phyloP scores from a whole-genome alignment of 2,797 vertebrate species.

The Coranthus polyacanthus region DNA sequence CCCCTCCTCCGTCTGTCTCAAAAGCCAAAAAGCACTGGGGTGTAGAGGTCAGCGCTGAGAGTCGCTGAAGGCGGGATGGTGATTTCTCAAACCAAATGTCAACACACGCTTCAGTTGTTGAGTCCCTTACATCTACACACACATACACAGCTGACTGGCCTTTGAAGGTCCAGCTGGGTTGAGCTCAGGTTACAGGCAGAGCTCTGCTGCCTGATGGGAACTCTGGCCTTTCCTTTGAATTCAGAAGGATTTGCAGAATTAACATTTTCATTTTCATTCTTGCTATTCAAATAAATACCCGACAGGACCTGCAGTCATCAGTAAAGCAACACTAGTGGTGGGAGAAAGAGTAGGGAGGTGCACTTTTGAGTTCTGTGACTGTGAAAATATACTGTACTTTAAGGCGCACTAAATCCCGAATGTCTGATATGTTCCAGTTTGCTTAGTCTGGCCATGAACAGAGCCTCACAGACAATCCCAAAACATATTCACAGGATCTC shows the following conservation, averaged over 20 bases:
- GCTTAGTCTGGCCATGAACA: constrained; percentile 46
- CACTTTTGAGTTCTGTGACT: constrained; percentile 27
- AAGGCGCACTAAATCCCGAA: constrained; percentile 13
- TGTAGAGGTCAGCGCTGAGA: constrained; percentile 55
- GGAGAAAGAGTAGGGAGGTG: constrained; percentile 22
- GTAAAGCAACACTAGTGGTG: constrained; percentile 11
- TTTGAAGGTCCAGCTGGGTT: constrained; percentile 79
- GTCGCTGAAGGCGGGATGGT: constrained; percentile 32
- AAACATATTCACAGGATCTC: constrained; percentile 25
- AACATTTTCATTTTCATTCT: constrained; percentile 50
- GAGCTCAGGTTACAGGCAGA: constrained; percentile 62
- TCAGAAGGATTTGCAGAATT: constrained; percentile 71
- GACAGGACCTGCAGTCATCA: constrained; percentile 1
- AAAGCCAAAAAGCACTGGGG: constrained; percentile 21
- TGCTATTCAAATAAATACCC: constrained; percentile 70
- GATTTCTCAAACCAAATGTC: constrained; percentile 74
- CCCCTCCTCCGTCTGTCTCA: constrained; percentile 17
- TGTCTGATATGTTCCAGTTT: constrained; percentile 44
- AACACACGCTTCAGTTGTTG: constrained; percentile 71
- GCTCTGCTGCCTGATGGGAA: constrained; percentile 69
- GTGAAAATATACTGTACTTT: constrained; percentile 59
- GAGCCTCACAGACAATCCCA: constrained; percentile 33
- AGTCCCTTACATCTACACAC: constrained; percentile 44
- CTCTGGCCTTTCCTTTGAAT: constrained; percentile 50
- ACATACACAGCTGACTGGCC: constrained; percentile 48